Evolutionary conservation across 2,797 vertebrate species (phyloP).

Genomic region (Microchirus variegatus): DNA sequence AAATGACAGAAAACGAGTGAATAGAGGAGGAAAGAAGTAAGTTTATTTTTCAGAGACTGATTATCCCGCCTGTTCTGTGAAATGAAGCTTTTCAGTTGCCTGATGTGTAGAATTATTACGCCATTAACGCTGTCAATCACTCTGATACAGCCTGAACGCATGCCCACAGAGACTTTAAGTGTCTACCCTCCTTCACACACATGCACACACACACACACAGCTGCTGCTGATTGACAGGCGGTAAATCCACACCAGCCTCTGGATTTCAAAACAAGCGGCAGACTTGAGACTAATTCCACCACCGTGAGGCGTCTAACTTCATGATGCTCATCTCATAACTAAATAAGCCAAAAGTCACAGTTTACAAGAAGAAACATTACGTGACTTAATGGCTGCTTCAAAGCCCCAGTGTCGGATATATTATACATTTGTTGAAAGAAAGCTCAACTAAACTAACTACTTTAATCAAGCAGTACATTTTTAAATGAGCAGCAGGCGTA

Average conservation of each 20-base stretch:
- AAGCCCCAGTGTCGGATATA: no score
- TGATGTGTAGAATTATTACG: conserved; percentile 72
- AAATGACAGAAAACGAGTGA: conserved; percentile 26
- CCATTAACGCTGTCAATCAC: conserved; percentile 75
- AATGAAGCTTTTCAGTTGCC: conserved; percentile 63
- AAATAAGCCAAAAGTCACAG: conserved; percentile 11
- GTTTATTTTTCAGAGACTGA: conserved; percentile 52
- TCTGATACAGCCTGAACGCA: conserved; percentile 46
- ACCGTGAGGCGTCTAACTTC: conserved; percentile 31
- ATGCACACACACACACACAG: conserved; percentile 4
- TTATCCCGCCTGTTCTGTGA: conserved; percentile 57
- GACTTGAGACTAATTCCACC: conserved; percentile 54
- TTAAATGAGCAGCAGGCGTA: no score
- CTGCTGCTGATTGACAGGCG: conserved; percentile 60
- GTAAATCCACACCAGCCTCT: conserved; percentile 55
- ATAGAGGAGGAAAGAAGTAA: conserved; percentile 3
- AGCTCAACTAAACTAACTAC: no score
- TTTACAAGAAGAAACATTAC: conserved; percentile 16
- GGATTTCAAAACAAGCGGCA: conserved; percentile 58
- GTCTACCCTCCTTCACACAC: conserved; percentile 30
- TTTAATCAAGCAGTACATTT: no score
- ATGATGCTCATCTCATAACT: conserved; percentile 30
- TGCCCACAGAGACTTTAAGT: conserved; percentile 49
- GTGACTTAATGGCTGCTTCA: not conserved
- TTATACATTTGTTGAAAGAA: no score